Conservation (phyloP, 2,797 vertebrate genomes). For the Sorex maritimensis region DNA sequence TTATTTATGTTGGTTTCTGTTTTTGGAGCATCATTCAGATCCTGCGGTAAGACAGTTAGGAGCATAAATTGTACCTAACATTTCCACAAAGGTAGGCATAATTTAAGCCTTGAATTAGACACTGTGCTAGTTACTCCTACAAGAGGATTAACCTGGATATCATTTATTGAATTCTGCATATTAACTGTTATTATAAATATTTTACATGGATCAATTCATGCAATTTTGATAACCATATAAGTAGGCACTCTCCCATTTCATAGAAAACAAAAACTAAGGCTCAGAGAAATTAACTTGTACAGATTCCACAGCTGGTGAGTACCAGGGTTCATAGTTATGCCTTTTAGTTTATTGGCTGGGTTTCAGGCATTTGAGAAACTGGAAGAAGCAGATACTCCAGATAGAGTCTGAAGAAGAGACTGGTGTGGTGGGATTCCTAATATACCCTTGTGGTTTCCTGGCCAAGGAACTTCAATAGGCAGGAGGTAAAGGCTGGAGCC, state of each 20-base stretch:
- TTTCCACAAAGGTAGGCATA: constrained; percentile 30
- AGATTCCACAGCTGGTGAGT: background rate
- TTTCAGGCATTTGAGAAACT: background rate
- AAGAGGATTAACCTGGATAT: background rate
- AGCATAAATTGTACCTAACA: background rate
- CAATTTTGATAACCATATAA: background rate
- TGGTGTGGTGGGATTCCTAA: background rate
- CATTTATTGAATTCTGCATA: constrained; percentile 19
- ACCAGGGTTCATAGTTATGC: background rate
- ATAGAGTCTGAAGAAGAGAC: background rate
- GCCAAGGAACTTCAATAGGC: background rate
- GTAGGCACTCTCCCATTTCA: background rate
- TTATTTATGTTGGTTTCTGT: constrained; percentile 58
- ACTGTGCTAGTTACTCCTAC: background rate
- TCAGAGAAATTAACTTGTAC: constrained; percentile 19
- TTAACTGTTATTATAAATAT: background rate
- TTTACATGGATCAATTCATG: constrained; percentile 10
- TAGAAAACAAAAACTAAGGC: constrained; percentile 45
- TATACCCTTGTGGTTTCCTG: background rate
- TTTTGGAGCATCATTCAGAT: constrained; percentile 56
- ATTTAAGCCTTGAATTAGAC: constrained; percentile 57
- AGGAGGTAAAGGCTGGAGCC: background rate
- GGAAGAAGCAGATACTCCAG: background rate
- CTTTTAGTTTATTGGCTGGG: constrained; percentile 8
- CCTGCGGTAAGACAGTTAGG: constrained; percentile 37